Evolutionary conservation across 2,797 vertebrate species (phyloP).

Genomic region (Saxicola maurus): DNA sequence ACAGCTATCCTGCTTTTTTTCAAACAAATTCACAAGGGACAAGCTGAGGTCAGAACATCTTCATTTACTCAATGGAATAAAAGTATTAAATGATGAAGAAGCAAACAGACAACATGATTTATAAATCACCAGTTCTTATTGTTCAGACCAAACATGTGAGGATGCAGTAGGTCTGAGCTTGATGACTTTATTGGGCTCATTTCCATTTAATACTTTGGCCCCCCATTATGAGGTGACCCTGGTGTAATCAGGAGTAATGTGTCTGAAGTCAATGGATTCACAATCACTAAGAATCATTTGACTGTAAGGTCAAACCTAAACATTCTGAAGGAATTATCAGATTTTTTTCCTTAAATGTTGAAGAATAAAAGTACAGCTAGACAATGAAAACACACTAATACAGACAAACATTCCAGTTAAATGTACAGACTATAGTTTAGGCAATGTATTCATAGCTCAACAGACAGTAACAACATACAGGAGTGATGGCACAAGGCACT

Average conservation of each 20-base stretch:
- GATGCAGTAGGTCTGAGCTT: conserved; percentile 10
- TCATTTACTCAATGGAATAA: neutral
- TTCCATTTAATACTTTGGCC: conserved; percentile 48
- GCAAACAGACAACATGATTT: conserved; percentile 38
- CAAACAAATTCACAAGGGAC: neutral
- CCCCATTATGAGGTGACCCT: neutral
- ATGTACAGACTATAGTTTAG: neutral
- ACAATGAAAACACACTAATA: neutral
- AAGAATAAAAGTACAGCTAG: neutral
- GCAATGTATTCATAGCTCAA: neutral
- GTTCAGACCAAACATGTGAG: conserved; percentile 9
- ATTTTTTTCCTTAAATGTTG: neutral
- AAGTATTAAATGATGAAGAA: neutral
- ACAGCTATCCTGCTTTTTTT: conserved; percentile 15
- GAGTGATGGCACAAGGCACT: neutral
- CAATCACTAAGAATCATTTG: neutral
- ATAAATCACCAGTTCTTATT: conserved; percentile 43
- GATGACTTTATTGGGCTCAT: conserved; percentile 39
- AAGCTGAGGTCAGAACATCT: conserved; percentile 34
- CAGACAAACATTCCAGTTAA: neutral
- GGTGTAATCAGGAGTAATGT: conserved; percentile 19
- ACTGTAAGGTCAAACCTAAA: conserved; percentile 8
- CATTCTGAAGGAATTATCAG: neutral
- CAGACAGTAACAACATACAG: neutral
- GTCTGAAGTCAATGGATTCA: conserved; percentile 35